Evolutionary conservation across 2,888 invertebrate species (phyloP).

Genomic region (Diloba caeruleocephala): DNA sequence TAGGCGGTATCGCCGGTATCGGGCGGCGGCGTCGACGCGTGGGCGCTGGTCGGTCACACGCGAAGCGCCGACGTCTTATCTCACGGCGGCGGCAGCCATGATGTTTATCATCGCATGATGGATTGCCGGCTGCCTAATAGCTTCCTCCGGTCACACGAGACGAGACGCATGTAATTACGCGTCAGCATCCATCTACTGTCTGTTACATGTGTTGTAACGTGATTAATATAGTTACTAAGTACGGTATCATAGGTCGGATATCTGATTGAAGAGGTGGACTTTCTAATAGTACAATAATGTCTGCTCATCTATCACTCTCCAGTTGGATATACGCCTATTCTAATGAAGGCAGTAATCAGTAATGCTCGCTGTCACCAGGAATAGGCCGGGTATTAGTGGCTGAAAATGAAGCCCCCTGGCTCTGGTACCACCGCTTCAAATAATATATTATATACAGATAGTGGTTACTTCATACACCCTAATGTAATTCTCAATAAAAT

Average conservation of each 20-base stretch:
- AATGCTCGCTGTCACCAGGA: no score
- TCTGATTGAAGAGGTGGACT: slow-evolving; percentile 19
- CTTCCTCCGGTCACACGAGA: slow-evolving; percentile 57
- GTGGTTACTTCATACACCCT: no score
- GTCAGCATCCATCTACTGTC: slow-evolving; percentile 51
- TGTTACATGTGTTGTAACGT: slow-evolving; percentile 40
- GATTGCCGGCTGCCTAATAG: slow-evolving; percentile 61
- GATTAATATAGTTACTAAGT: slow-evolving; percentile 43
- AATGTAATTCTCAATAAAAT: no score
- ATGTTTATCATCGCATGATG: slow-evolving; percentile 78
- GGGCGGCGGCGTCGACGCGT: slow-evolving; percentile 40
- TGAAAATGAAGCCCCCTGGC: no score
- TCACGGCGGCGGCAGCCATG: slow-evolving; percentile 62
- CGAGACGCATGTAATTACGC: slow-evolving; percentile 53
- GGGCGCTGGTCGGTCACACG: slow-evolving; percentile 54
- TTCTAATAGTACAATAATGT: slow-evolving; percentile 20
- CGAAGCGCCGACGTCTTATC: slow-evolving; percentile 54
- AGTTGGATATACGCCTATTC: no score
- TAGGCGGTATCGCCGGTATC: slow-evolving; percentile 42
- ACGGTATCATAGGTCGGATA: slow-evolving; percentile 33
- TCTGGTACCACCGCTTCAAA: no score
- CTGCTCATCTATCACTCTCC: background rate
- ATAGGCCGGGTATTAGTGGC: no score
- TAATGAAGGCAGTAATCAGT: no score
- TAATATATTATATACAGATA: no score